A percentile compares a stretch with the other conserved stretches of the same genome.
Evolutionary conservation across 2,888 invertebrate genomes (phyloP).

Genomic region (Papilio gigon): DNA sequence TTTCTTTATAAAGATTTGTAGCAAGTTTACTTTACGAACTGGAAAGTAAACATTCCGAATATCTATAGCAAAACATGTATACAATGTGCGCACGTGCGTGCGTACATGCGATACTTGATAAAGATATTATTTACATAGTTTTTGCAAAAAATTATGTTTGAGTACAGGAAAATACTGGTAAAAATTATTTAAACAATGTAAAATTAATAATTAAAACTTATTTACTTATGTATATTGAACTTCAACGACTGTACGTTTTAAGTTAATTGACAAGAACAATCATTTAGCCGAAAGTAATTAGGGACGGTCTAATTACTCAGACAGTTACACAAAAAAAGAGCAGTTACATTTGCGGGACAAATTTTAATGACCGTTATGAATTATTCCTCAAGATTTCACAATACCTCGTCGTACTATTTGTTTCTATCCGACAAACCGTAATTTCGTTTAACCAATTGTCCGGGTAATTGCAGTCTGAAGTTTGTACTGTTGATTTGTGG

Average conservation of each 20-base stretch:
- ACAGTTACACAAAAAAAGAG: conserved; percentile 34
- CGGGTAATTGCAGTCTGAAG: conserved; percentile 17
- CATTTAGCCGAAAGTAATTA: conserved; percentile 34
- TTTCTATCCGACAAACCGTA: conserved; percentile 22
- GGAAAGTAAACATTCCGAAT: background rate
- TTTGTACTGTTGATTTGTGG: background rate
- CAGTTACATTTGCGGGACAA: conserved; percentile 34
- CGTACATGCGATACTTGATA: no score
- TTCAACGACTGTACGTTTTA: conserved; percentile 16
- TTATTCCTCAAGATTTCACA: conserved; percentile 35
- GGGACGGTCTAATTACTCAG: conserved; percentile 29
- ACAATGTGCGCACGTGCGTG: no score
- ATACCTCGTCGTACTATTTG: conserved; percentile 28
- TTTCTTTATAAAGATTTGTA: conserved; percentile 7
- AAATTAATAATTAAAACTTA: background rate
- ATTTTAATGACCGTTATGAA: conserved; percentile 33
- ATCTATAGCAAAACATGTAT: no score
- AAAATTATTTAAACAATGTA: background rate
- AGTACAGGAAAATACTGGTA: background rate
- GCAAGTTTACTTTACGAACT: background rate
- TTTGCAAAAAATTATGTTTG: background rate
- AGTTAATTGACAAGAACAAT: conserved; percentile 17
- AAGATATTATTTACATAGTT: no score
- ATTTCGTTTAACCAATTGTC: conserved; percentile 26
- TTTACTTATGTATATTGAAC: conserved; percentile 11